Evolutionary conservation across 2,888 invertebrate species (phyloP), one percentile per base, ranked within the genome.

Genomic region (Polydrusus tereticollis): DNA sequence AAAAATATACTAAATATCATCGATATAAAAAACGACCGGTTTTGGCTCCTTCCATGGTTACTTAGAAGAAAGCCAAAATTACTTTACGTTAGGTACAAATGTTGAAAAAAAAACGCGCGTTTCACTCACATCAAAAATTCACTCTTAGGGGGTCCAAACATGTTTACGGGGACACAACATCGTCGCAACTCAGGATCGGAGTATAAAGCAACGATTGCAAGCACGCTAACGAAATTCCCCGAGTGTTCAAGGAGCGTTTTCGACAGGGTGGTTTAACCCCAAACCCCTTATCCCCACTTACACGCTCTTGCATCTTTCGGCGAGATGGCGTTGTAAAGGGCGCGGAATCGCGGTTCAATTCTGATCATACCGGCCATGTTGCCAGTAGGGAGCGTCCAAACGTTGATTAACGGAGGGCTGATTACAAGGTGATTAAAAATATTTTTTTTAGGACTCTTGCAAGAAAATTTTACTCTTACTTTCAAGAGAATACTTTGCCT

Each of bases 21-120:
- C 84, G 84, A 77, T 77, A 80, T 78, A 81, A 80, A 75, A 80
- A 81, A 76, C 81, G 78, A 76, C 77, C 80, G 80, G 78, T 79
- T 79, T 82, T 81, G 82, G 66, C 65, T 69, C 36, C 73, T 69
- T 83, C 82, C 84, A 84, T 83, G 80, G 80, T 82, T 82, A 58
- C 50, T 16, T 77, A 80, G 80, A 80, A 78, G 76, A 78, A 77
- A 76, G 77, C 78, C 76, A 78, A 73, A 71, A 76, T 76, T 67
- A 72, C 59, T 60, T 67, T 64, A 38, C 36, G 50, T 38, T 16
- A 16, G 10, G 43, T 50, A 10, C 12, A 50, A 57, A 58, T 29
- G 21, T 65, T 16, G 55, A 52, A 52, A 62, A 43, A 58, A 73
- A 64, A 70, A 52, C 70, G 45, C 69, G 59, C 63, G 14, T 29